phyloP scores from a whole-genome alignment of 2,888 invertebrate genomes.

The Drosophila barbarae region DNA sequence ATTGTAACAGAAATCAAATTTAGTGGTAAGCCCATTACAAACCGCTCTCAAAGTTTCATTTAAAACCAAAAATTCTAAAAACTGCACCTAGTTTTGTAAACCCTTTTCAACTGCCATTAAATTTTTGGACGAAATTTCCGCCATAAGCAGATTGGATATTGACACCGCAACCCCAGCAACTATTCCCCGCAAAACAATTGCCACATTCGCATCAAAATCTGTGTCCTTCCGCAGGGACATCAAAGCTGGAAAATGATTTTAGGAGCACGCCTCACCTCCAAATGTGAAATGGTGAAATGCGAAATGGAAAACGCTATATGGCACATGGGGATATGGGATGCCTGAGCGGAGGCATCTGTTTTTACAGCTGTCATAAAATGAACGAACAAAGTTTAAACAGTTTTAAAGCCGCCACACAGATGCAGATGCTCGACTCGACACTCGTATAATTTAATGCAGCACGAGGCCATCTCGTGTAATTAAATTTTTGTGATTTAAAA shows the following conservation, averaged over 20 bases:
- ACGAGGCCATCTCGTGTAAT: constrained; percentile 58
- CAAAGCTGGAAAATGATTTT: constrained; percentile 40
- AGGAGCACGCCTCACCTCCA: constrained; percentile 27
- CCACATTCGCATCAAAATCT: constrained; percentile 46
- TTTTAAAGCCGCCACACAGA: constrained; percentile 51
- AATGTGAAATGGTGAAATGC: constrained; percentile 14
- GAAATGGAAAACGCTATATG: constrained; percentile 7
- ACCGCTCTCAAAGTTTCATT: background rate
- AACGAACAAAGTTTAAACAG: constrained; percentile 43
- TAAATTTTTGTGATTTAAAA: constrained; percentile 71
- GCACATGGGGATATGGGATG: constrained; percentile 9
- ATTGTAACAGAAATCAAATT: background rate
- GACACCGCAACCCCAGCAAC: constrained; percentile 29
- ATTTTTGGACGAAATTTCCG: background rate
- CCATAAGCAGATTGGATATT: constrained; percentile 18
- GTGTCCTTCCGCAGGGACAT: constrained; percentile 34
- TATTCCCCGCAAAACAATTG: constrained; percentile 50
- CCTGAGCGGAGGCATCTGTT: constrained; percentile 54
- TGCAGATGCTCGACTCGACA: constrained; percentile 17
- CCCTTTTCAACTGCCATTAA: background rate
- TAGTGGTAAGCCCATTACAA: background rate
- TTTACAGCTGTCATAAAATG: constrained; percentile 67
- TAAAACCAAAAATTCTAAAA: background rate
- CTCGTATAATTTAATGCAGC: constrained; percentile 57
- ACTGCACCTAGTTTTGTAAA: background rate